phyloP scores from a whole-genome alignment of 2,797 vertebrate genomes.

The Champsocephalus gunnari region DNA sequence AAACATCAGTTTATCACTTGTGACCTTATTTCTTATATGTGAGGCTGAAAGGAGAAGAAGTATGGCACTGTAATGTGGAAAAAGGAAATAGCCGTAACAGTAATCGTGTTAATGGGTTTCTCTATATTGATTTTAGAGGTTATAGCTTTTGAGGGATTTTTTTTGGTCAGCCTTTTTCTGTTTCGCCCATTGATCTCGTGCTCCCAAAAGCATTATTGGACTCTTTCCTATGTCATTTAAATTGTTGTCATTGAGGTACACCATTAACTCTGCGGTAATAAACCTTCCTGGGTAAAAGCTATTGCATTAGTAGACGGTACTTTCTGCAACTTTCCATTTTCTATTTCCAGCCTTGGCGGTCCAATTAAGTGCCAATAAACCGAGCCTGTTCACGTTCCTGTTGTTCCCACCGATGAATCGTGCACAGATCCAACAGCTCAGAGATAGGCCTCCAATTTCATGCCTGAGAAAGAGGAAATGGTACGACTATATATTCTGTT shows the following conservation, averaged over 20 bases:
- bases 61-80: slow-evolving; percentile 16
- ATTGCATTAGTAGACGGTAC: slow-evolving; percentile 17
- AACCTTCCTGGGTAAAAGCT: slow-evolving; percentile 45
- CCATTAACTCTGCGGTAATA: slow-evolving; percentile 41
- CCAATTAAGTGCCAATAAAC: slow-evolving; percentile 29
- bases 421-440: slow-evolving; percentile 12
- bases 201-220: slow-evolving; percentile 52
- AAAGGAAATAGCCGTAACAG: slow-evolving; percentile 34
- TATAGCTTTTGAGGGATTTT: slow-evolving; percentile 41
- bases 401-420: slow-evolving; percentile 33
- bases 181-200: slow-evolving; percentile 39
- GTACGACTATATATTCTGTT: slow-evolving; percentile 9
- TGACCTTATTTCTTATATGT: slow-evolving; percentile 38
- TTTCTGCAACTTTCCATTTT: slow-evolving; percentile 40
- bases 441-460: slow-evolving; percentile 34
- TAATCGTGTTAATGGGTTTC: slow-evolving; percentile 59
- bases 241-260: slow-evolving; percentile 31
- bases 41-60: slow-evolving; percentile 30
- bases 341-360: slow-evolving; percentile 25
- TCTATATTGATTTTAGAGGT: slow-evolving; percentile 52
- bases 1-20: slow-evolving; percentile 23
- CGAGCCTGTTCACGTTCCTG: slow-evolving; percentile 1
- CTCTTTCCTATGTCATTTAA: slow-evolving; percentile 51
- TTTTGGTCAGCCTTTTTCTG: slow-evolving; percentile 13
- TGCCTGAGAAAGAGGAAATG: slow-evolving; percentile 22